Conservation (phyloP, 2,888 invertebrate genomes). For the Drosophila algonquin region DNA sequence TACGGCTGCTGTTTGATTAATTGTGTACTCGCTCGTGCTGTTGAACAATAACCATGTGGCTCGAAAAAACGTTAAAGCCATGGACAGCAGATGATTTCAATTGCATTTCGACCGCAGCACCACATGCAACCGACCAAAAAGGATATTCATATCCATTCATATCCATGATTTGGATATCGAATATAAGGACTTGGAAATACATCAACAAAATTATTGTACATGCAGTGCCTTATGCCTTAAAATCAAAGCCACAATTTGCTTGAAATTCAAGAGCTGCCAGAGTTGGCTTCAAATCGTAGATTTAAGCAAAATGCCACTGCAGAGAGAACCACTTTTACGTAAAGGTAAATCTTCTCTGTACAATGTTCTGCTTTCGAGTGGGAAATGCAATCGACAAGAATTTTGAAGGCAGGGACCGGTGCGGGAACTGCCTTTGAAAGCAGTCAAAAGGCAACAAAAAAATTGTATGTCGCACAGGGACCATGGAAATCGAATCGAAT, state of each 20-base stretch:
- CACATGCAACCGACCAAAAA: constrained; percentile 32
- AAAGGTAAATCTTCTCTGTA: constrained; percentile 12
- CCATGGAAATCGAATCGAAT: constrained; percentile 37
- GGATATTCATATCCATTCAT: not conserved
- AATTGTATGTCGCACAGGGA: constrained; percentile 36
- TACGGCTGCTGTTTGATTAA: constrained; percentile 52
- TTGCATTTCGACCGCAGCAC: constrained; percentile 36
- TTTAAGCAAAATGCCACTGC: not conserved
- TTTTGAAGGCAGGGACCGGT: constrained; percentile 18
- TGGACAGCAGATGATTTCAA: constrained; percentile 38
- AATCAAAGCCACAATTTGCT: constrained; percentile 17
- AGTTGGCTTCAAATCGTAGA: not conserved
- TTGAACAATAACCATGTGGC: constrained; percentile 23
- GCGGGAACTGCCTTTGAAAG: constrained; percentile 27
- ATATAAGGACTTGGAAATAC: not conserved
- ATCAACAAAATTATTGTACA: too few relatives aligned
- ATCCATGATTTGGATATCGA: constrained; percentile 9
- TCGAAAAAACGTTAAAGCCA: not conserved
- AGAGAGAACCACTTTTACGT: not conserved
- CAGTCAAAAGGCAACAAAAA: constrained; percentile 38
- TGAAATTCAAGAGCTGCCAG: not conserved
- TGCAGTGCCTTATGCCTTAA: too few relatives aligned
- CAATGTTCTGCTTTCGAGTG: constrained; percentile 10
- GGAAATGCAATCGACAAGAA: constrained; percentile 42
- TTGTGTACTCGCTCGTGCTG: constrained; percentile 40